A percentile compares a stretch with the other conserved stretches of the same genome.
Evolutionary conservation across 2,888 invertebrate genomes (phyloP).

Genomic region (Thalpophila matura): DNA sequence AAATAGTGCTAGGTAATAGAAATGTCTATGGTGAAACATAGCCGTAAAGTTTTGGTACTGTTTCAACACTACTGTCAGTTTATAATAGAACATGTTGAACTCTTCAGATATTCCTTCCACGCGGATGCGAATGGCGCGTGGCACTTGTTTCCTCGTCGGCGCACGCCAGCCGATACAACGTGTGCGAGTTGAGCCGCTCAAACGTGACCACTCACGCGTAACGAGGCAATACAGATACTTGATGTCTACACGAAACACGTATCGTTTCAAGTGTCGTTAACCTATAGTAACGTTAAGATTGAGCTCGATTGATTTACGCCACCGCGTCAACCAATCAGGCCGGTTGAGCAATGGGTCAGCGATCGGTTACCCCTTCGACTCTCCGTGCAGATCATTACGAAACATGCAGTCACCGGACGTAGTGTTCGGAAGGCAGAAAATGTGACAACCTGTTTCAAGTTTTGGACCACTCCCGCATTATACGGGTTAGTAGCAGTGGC

Average conservation of each 20-base stretch:
- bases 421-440: background rate
- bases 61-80: background rate
- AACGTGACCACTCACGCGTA: conserved; percentile 58
- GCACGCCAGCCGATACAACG: conserved; percentile 33
- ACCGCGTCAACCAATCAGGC: conserved; percentile 5
- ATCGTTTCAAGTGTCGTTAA: conserved; percentile 55
- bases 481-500: too few species aligned
- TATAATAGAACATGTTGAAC: conserved; percentile 1
- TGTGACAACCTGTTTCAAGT: background rate
- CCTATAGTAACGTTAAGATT: conserved; percentile 39
- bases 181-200: conserved; percentile 40
- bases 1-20: conserved; percentile 9
- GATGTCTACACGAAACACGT: conserved; percentile 49
- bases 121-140: conserved; percentile 36
- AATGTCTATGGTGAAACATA: background rate
- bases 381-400: background rate
- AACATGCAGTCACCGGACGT: background rate
- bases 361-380: conserved; percentile 7
- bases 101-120: conserved; percentile 25
- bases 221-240: conserved; percentile 47
- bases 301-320: conserved; percentile 28
- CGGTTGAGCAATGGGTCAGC: conserved; percentile 28
- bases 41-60: background rate
- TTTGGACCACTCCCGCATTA: background rate
- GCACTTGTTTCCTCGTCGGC: conserved; percentile 47